Evolutionary conservation across 1,140 invertebrate genomes (phyloP).

Genomic region (Cotesia glomerata): DNA sequence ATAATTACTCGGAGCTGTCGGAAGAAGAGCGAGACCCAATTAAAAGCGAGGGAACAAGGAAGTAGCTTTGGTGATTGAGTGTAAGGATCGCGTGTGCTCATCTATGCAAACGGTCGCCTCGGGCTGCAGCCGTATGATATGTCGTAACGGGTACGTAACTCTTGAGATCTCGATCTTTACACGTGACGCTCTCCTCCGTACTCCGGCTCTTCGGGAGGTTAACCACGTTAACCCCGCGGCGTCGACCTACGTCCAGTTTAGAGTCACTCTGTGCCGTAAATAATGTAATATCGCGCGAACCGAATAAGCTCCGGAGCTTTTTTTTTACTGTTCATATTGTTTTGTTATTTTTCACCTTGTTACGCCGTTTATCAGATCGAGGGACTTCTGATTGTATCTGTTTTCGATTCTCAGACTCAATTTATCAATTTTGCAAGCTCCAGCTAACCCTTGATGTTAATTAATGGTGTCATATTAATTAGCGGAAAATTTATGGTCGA

Average conservation of each 20-base stretch:
- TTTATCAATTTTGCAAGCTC: too few relatives aligned
- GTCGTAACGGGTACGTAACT: too few relatives aligned
- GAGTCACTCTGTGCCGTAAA: not conserved
- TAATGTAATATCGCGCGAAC: not conserved
- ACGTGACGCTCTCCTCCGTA: constrained; percentile 3
- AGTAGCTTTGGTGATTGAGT: not conserved
- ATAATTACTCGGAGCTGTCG: too few relatives aligned
- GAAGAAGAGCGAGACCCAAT: not conserved
- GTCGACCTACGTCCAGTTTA: constrained; percentile 2
- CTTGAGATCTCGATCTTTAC: not conserved
- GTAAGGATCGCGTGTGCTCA: not conserved
- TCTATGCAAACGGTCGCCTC: not conserved
- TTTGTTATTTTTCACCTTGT: too few relatives aligned
- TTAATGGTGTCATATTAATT: too few relatives aligned
- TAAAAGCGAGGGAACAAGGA: not conserved
- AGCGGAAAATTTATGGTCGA: too few relatives aligned
- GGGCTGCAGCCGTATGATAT: not conserved
- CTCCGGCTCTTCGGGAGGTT: constrained; percentile 41
- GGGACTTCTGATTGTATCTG: too few relatives aligned
- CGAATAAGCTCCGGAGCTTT: too few relatives aligned
- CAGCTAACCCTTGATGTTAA: too few relatives aligned
- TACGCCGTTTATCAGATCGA: too few relatives aligned
- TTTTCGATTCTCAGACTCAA: too few relatives aligned
- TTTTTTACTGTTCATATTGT: too few relatives aligned
- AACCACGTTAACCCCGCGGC: constrained; percentile 51